A percentile compares a stretch with the other conserved stretches of the same genome.
Evolutionary conservation across 2,113 vertebrate species (phyloP).

Genomic region (Haemorhous mexicanus): DNA sequence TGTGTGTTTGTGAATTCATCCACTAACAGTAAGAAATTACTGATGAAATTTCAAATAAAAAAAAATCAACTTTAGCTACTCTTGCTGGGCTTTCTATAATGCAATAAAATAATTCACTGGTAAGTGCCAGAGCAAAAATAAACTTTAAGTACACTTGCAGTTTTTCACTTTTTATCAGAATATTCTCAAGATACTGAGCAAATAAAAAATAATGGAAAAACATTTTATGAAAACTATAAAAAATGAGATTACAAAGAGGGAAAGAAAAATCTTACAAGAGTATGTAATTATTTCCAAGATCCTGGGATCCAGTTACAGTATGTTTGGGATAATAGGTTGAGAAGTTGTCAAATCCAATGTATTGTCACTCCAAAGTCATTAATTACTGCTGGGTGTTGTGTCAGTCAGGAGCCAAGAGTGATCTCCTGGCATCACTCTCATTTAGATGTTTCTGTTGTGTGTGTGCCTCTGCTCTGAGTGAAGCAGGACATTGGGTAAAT

Average conservation of each 20-base stretch:
- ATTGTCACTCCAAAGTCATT: neutral
- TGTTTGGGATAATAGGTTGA: neutral
- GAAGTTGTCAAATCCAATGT: neutral
- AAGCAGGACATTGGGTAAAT: neutral
- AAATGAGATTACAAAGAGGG: neutral
- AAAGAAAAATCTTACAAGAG: neutral
- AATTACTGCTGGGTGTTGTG: neutral
- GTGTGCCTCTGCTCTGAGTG: neutral
- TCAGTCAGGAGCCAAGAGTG: neutral
- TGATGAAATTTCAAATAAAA: neutral
- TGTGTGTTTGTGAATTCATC: neutral
- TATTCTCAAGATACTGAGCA: neutral
- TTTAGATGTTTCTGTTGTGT: neutral
- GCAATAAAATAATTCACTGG: neutral
- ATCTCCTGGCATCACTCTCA: neutral
- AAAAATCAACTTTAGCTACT: neutral
- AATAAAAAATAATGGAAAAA: constrained; percentile 7
- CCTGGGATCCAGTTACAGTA: neutral
- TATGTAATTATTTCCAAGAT: neutral
- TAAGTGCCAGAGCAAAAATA: neutral
- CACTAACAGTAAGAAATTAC: neutral
- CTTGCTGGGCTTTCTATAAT: neutral
- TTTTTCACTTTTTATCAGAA: neutral
- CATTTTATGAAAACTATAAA: neutral
- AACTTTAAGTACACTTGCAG: neutral